Base-by-base conservation (phyloP, 2,888 invertebrate genomes). In the Chalcis sispes region DNA sequence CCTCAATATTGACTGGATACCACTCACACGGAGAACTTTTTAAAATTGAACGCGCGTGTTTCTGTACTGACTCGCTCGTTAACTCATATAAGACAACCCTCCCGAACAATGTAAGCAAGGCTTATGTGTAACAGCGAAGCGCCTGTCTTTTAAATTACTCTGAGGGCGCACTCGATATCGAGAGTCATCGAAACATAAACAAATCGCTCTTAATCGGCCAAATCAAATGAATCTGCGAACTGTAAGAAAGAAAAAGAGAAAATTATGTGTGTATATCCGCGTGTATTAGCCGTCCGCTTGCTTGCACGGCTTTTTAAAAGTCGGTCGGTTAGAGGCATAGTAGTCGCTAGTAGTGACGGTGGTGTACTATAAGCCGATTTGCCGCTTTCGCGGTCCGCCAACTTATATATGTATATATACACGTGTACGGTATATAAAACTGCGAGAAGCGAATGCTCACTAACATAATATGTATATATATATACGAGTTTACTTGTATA, bases 281-380 rank as follows among this genome's bases (percentile, higher is more conserved):
- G 42, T 42, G 18, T 8, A 8, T 3, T 32, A 15, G 56, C 27
- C 32, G 64, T 46, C n/a, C 29, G 48, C 46, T 58, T 69, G 59
- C 59, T 50, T 61, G 59, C 62, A 54, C 40, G 56, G 64, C 64
- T 58, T 50, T 62, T 48, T 18, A n/a, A 65, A 75, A 70, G 32
- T 70, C 58, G 75, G 70, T 67, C 70, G 75, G 50, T 8, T 42
- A 4, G 42, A 42, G 42, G 13, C 42, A 23, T 8, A 10, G 56
- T 18, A 15, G 27, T 23, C 25, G 25, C 36, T 46, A 29, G n/a
- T n/a, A 18, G 52, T 20, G 32, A 8, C 15, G 27, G 54, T 18
- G 29, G 5, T 56, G 58, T 48, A 25, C 27, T 54, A 27, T 75
- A 75, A 75, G 70, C 75, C 65, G 65, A 75, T 75, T 75, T 75